These are phyloP conservation scores for Dryocosmus kuriphilus DNA, from an alignment of 2,888 invertebrate species.

Conservation along the genomic window DNA sequence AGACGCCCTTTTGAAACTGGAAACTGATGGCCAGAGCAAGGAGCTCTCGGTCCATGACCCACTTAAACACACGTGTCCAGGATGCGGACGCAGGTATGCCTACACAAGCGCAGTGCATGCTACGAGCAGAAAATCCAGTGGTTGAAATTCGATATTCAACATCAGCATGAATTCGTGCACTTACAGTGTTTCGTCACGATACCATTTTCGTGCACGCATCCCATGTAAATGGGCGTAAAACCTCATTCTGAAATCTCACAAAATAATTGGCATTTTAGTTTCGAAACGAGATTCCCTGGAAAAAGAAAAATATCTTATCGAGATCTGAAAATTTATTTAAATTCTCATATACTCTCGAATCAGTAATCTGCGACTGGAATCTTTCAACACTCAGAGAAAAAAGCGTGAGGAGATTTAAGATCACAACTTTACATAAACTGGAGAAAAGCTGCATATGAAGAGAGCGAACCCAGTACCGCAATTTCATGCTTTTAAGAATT, in stretches of 20 bases:
- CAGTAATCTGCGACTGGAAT: neutral
- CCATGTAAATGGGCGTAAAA: conserved; percentile 31
- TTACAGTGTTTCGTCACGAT: neutral
- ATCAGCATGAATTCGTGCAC: conserved; percentile 2
- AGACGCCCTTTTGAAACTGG: neutral
- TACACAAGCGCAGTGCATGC: neutral
- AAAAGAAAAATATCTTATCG: conserved; percentile 8
- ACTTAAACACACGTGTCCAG: conserved; percentile 56
- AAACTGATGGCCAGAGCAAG: conserved; percentile 30
- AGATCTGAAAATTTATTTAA: conserved; percentile 1
- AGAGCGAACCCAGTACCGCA: neutral
- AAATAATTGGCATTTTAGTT: conserved; percentile 36
- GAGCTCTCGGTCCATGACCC: conserved; percentile 51
- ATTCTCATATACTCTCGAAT: conserved; percentile 3
- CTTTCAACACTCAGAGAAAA: neutral
- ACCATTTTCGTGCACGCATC: conserved; percentile 35
- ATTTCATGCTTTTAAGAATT: neutral
- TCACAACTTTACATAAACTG: too few relatives aligned
- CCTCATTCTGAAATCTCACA: conserved; percentile 12
- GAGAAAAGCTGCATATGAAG: neutral
- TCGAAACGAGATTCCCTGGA: conserved; percentile 6
- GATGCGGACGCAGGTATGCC: conserved; percentile 41
- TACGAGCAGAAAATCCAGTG: neutral
- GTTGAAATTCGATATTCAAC: conserved; percentile 27
- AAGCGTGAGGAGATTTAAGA: neutral